Conservation (phyloP, 1,140 invertebrate species). For the Harpegnathos saltator region DNA sequence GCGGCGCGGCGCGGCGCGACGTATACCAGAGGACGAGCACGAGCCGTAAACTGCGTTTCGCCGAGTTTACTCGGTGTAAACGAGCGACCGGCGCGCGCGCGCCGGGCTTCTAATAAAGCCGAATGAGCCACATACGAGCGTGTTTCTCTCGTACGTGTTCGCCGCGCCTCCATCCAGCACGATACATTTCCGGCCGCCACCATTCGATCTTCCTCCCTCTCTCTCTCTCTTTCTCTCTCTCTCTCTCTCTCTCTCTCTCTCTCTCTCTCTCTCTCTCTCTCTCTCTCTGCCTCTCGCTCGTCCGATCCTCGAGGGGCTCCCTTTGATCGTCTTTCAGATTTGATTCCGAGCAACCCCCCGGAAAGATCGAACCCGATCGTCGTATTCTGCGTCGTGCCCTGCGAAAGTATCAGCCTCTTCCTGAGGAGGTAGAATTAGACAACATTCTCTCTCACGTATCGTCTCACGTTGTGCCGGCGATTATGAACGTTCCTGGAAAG, state of each 20-base stretch:
- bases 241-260: slow-evolving; percentile 22
- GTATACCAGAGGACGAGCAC: slow-evolving; percentile 44
- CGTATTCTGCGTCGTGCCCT: no score
- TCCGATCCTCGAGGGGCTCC: neutral
- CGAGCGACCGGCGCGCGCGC: slow-evolving; percentile 51
- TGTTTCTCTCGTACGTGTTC: slow-evolving; percentile 49
- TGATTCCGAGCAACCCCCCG: neutral
- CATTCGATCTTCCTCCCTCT: slow-evolving; percentile 49
- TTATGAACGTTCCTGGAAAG: no score
- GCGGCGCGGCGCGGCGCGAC: slow-evolving; percentile 59
- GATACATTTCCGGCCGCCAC: slow-evolving; percentile 65
- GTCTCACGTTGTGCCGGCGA: no score
- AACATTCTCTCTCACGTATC: no score
- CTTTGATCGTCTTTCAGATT: neutral
- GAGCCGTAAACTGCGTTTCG: slow-evolving; percentile 65
- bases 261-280: slow-evolving; percentile 22
- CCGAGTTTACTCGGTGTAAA: slow-evolving; percentile 71
- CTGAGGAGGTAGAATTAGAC: no score
- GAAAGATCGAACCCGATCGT: neutral
- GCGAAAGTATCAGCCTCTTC: no score
- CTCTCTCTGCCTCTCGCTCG: no score
- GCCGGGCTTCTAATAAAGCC: slow-evolving; percentile 61
- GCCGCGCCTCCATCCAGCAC: slow-evolving; percentile 43
- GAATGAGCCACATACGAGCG: slow-evolving; percentile 59
- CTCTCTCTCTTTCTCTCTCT: no score